Base-by-base conservation (phyloP, 2,797 vertebrate species). In the Aphelocoma californica region DNA sequence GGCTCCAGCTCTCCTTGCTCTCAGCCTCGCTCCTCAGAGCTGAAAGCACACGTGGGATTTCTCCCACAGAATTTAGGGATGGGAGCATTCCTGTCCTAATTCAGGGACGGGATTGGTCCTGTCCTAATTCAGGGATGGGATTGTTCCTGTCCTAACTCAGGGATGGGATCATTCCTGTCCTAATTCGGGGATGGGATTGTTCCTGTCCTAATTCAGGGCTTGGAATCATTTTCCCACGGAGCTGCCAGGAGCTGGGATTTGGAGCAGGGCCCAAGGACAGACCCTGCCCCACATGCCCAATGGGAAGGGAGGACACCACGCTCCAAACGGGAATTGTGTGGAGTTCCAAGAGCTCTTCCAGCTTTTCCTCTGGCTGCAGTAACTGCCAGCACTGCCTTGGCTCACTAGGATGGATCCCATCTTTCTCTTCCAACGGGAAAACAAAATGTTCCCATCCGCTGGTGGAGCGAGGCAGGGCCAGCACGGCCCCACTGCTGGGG, bases 261-360 rank as follows among this genome's bases (percentile, higher is more conserved):
- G 28, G 19, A 10, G 51, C 19, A 4, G 51, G 38, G 24, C 42
- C 3, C 2, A 4, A 17, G 56, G 65, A 11, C 61, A 25, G 77
- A 10, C 36, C 58, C 14, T 0, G 4, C 5, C 40, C 64, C 69
- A 4, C 5, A 4, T 1, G 2, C 67, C 85, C 7, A 2, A 24
- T 0, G 17, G 6, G 53, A 12, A 58, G 34, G 71, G 53, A 64
- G 21, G 10, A 26, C 8, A 7, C 3, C 3, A 0, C 2, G 0
- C 54, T 18, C 50, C 38, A 9, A 5, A 13, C 2, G 14, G 61
- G 69, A 67, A 53, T 7, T 11, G 5, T 0, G 45, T 0, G 2
- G 21, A 3, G 44, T 4, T 38, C 4, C 36, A 24, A 6, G 42
- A 13, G 47, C 87, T 16, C 78, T 31, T 71, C 84, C 92, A 71